Conservation (phyloP, 2,113 vertebrate genomes). For the Nothobranchius furzeri region DNA sequence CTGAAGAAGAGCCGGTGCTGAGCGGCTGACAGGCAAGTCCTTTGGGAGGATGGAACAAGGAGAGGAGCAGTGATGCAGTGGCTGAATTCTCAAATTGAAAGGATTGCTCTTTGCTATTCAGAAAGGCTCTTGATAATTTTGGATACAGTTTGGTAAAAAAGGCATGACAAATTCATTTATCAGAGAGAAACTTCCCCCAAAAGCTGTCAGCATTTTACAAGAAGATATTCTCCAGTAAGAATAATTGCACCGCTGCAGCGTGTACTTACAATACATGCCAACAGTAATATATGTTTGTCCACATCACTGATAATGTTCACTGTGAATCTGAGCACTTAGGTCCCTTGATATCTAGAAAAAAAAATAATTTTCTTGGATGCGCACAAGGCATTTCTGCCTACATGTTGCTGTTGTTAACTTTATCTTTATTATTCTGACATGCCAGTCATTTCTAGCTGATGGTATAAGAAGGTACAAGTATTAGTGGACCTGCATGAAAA, state of each 20-base stretch:
- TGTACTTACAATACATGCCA: background rate
- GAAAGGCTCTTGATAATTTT: conserved; percentile 35
- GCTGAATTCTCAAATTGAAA: conserved; percentile 44
- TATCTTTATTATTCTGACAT: background rate
- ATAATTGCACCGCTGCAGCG: background rate
- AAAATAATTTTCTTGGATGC: background rate
- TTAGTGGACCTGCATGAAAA: no score
- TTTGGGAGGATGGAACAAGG: conserved; percentile 29
- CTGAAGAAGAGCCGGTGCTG: conserved; percentile 30
- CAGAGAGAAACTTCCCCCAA: conserved; percentile 7
- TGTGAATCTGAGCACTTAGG: background rate
- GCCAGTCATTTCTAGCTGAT: no score
- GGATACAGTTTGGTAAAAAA: conserved; percentile 28
- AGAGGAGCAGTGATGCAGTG: conserved; percentile 41
- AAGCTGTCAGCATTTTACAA: background rate
- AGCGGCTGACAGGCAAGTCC: conserved; percentile 45
- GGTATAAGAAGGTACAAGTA: no score
- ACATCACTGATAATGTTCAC: background rate
- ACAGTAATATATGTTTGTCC: background rate
- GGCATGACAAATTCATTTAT: conserved; percentile 19
- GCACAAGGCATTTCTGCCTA: background rate
- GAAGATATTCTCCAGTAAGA: background rate
- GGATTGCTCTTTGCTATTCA: conserved; percentile 15
- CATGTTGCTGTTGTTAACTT: background rate
- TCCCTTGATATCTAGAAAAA: background rate